Evolutionary conservation across 64 coral and sea anemone species (phyloP), one percentile per base, ranked within the genome.

Genomic region (Orbicella faveolata): DNA sequence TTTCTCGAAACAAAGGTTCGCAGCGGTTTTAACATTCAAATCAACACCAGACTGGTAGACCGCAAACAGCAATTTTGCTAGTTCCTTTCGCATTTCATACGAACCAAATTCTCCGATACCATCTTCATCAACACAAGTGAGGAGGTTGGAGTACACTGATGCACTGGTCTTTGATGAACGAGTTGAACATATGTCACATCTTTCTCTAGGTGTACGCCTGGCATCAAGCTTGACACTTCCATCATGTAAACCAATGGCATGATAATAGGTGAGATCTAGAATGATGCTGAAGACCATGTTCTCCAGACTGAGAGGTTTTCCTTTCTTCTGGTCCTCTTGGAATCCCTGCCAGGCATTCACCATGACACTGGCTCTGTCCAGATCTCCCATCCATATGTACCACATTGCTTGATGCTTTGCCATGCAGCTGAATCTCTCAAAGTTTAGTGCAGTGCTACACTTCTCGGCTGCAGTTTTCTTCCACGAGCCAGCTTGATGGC

Each of bases 311-410:
- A 88, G 86, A 39, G 68, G 2, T 12, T 26, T 62, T 7, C 73
- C 73, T 17, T 61, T 74, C 11, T 75, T 36, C 16, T 26, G 51
- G 36, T 35, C 72, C 55, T 88, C 70, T 23, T 61, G 70, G 53
- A 88, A 34, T 16, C 75, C 73, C 53, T 88, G 39, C 73, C 52
- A 88, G 36, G 72, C 86, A 36, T 88, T 55, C 3, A 77, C 33
- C 86, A 88, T 88, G 68, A 76, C 57, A 16, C 54, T 76, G 6
- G 86, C 86, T 76, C 73, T 88, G 16, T 62, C 73, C 57, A 62
- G 34, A 54, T 88, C 86, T 23, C 61, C 72, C 75, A 76, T 88
- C 86, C 86, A 88, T 33, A 76, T 74, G 75, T 76, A 77, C 86
- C 86, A 88, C 73, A 88, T 33, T 25, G 51, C 73, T 37, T 63